These are phyloP conservation scores for Lophura nycthemera DNA, from an alignment of 2,113 vertebrate species.

Conservation along the genomic window DNA sequence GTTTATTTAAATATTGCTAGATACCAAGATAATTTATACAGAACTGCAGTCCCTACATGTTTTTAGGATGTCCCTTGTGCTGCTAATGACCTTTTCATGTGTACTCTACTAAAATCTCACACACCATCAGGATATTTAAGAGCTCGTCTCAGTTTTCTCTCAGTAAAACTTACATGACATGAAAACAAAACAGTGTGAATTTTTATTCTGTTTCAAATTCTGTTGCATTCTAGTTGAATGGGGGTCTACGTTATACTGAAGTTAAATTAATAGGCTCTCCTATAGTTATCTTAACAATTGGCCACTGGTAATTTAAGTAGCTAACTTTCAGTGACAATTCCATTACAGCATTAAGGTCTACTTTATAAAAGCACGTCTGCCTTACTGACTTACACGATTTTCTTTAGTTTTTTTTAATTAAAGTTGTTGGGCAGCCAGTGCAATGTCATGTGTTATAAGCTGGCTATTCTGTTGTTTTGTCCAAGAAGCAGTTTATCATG, in stretches of 20 bases:
- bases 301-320: background rate
- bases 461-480: background rate
- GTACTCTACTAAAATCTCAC: background rate
- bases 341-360: background rate
- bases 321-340: background rate
- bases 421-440: background rate
- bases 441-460: background rate
- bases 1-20: background rate
- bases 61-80: background rate
- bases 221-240: background rate
- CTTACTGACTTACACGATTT: background rate
- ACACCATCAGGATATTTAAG: background rate
- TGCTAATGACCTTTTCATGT: background rate
- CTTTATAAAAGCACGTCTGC: background rate
- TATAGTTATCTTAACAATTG: rapidly evolving
- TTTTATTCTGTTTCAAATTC: background rate
- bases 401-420: background rate
- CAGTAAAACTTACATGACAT: background rate
- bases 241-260: background rate
- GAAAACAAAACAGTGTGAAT: background rate
- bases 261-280: background rate
- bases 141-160: background rate
- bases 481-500: background rate
- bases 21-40: background rate
- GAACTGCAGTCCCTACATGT: background rate